Percentiles rank a stretch among this genome's conserved stretches.
phyloP scores from a whole-genome alignment of 2,113 vertebrate genomes.

The Castor canadensis region DNA sequence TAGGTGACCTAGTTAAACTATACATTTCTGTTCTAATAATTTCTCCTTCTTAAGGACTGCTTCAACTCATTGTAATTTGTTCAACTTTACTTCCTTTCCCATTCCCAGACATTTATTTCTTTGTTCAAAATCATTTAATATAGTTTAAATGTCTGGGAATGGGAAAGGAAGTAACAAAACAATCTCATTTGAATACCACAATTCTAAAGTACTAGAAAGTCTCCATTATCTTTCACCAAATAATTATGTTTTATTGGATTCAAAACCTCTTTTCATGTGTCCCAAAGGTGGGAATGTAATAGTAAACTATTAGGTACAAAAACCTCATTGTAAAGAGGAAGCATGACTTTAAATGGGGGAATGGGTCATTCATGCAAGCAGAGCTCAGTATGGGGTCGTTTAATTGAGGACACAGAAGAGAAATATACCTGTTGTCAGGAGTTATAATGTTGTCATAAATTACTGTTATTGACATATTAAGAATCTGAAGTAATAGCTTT shows the following conservation, averaged over 20 bases:
- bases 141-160: too few relatives aligned
- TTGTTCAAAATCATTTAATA: not conserved
- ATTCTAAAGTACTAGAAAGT: not conserved
- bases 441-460: not conserved
- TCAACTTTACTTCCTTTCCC: not conserved
- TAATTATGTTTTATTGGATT: not conserved
- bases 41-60: not conserved
- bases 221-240: conserved; percentile 1
- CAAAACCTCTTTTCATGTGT: not conserved
- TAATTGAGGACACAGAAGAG: not conserved
- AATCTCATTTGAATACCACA: conserved; percentile 1
- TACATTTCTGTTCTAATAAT: not conserved
- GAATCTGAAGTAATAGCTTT: not conserved
- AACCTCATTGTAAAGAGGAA: not conserved
- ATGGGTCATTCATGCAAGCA: not conserved
- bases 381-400: not conserved
- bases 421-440: not conserved
- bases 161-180: too few relatives aligned
- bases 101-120: not conserved
- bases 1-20: not conserved
- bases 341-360: not conserved
- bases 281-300: not conserved
- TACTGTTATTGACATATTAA: not conserved
- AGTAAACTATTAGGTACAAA: not conserved
- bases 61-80: not conserved